phyloP scores from a whole-genome alignment of 2,797 vertebrate genomes.

The Poecile montanus region DNA sequence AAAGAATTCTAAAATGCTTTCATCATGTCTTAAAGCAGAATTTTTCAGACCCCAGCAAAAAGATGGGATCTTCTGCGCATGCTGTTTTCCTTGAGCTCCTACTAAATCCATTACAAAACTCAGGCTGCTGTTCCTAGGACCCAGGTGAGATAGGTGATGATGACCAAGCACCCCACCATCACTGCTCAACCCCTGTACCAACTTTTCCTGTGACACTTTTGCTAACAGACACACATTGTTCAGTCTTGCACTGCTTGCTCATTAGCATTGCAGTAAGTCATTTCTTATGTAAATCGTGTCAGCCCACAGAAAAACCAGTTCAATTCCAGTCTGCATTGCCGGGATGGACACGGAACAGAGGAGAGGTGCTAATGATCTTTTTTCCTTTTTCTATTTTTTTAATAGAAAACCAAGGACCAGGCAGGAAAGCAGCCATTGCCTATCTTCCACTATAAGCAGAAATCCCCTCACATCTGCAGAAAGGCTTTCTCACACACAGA shows the following conservation, averaged over 20 bases:
- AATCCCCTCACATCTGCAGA: background rate
- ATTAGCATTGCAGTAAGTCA: background rate
- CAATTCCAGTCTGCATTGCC: constrained; percentile 7
- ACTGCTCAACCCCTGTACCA: background rate
- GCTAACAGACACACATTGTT: background rate
- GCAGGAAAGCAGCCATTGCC: background rate
- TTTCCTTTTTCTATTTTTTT: background rate
- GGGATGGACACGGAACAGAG: background rate
- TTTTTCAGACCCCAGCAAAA: background rate
- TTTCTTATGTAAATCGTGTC: background rate
- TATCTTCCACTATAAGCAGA: background rate
- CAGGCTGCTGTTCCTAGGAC: background rate
- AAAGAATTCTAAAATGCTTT: background rate
- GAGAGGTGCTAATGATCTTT: background rate
- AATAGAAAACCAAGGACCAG: background rate
- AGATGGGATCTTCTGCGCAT: background rate
- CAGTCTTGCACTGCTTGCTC: background rate
- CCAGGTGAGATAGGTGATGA: background rate
- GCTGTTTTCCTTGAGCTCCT: background rate
- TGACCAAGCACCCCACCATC: background rate
- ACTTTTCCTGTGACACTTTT: background rate
- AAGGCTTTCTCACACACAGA: background rate
- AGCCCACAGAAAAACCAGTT: constrained; percentile 58
- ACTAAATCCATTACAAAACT: background rate
- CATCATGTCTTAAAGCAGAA: background rate